Evolutionary conservation across 2,888 invertebrate species (phyloP), one percentile per base, ranked within the genome.

Genomic region (Syritta pipiens): DNA sequence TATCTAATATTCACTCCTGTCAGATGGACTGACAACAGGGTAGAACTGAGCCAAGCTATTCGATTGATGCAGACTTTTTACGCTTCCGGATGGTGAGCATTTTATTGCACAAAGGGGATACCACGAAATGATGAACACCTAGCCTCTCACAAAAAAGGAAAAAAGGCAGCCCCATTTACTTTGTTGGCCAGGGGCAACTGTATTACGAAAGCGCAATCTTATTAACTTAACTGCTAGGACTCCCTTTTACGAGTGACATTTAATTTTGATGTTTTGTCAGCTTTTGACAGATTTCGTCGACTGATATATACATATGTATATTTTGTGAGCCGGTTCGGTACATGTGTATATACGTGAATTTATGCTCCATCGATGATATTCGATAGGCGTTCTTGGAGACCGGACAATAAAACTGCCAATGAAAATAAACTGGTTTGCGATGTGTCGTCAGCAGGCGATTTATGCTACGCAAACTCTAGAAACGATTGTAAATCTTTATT

Each of bases 1-100:
- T 62, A 71, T 60, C 60, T 69, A 60, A 60, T 71, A 71, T 71
- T 71, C 69, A 53, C 60, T 48, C 44, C 53, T 46, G 69, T 53
- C 46, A 37, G 51, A 62, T 30, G 22, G 53, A 53, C 20, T 51
- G 53, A 62, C 60, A 62, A 62, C 60, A 62, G 46, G 53, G 53
- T 71, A 53, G 32, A 20, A 14, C 10, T 24, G 9, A 32, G 17
- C 26, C 26, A 20, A 10, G 3, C 26, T 20, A 37, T 60, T 28
- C 17, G 42, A 10, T 35, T 22, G 26, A 22, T 44, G 49, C 60
- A 53, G 35, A 28, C 28, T 20, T 51, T 71, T 62, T 53, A 44
- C 35, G 44, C 26, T 44, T 24, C 26, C 35, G 42, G 26, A 19
- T 69, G 40, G 10, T 20, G 22, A 35, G 7, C 32, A 44, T 60